Evolutionary conservation across 35 echinoderm and acorn worm species (phyloP).

Genomic region (Hemicentrotus pulcherrimus): DNA sequence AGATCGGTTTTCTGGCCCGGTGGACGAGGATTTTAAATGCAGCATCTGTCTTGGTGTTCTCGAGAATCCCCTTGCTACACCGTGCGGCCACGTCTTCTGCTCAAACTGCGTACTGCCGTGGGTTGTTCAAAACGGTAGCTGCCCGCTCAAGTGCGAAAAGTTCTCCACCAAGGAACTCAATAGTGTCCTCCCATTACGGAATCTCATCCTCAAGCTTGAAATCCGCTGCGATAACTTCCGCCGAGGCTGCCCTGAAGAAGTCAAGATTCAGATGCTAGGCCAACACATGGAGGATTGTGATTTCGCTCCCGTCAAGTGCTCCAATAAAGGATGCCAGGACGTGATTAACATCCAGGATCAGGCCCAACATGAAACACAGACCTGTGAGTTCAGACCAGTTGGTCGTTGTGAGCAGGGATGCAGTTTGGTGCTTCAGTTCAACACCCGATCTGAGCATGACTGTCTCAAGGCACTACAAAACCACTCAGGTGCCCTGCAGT

Average conservation of each 20-base stretch:
- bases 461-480: slow-evolving; percentile 90
- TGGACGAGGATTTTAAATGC: slow-evolving; percentile 98
- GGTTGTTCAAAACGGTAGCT: slow-evolving; percentile 90
- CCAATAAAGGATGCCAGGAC: slow-evolving; percentile 91
- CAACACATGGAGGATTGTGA: slow-evolving; percentile 96
- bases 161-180: slow-evolving; percentile 98
- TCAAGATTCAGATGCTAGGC: slow-evolving; percentile 84
- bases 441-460: slow-evolving; percentile 70
- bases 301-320: slow-evolving; percentile 80
- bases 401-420: slow-evolving; percentile 92
- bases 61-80: slow-evolving; percentile 94
- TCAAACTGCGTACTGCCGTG: slow-evolving; percentile 89
- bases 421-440: slow-evolving; percentile 75
- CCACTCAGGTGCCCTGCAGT: slow-evolving; percentile 70
- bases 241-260: slow-evolving; percentile 82
- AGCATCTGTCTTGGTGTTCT: slow-evolving; percentile 93
- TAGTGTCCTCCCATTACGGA: slow-evolving; percentile 87
- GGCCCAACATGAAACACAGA: slow-evolving; percentile 74
- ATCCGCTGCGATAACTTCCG: slow-evolving; percentile 87
- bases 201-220: slow-evolving; percentile 94
- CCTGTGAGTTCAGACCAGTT: slow-evolving; percentile 87
- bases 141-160: slow-evolving; percentile 94
- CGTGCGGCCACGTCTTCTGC: slow-evolving; percentile 99
- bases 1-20: slow-evolving; percentile 81
- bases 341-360: slow-evolving; percentile 89